A percentile compares a stretch with the other conserved stretches of the same genome.
These are phyloP conservation scores for Drosophila pachea DNA, from an alignment of 1,140 invertebrate species.

Conservation along the genomic window DNA sequence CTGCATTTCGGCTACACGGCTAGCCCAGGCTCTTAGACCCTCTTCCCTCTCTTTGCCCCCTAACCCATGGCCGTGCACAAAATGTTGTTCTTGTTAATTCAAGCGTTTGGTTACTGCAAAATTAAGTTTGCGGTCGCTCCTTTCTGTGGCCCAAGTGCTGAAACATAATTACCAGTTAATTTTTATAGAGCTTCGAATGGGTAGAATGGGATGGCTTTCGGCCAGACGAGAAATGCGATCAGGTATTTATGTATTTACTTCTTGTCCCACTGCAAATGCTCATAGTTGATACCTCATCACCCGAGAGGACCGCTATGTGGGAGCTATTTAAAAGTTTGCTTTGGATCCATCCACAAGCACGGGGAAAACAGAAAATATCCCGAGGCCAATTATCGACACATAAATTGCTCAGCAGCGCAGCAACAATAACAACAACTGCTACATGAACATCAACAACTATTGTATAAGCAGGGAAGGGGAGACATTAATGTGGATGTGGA, in stretches of 20 bases:
- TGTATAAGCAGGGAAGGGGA: conserved; percentile 1
- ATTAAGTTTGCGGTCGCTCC: conserved; percentile 60
- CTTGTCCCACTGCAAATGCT: too few species aligned
- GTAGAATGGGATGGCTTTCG: too few species aligned
- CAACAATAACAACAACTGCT: conserved; percentile 40
- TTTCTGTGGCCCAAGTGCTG: conserved; percentile 10
- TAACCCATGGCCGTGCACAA: background rate
- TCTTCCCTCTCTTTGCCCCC: background rate
- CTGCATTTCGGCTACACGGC: conserved; percentile 24
- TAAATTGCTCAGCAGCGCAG: conserved; percentile 33
- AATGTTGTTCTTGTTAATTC: conserved; percentile 70
- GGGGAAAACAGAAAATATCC: conserved; percentile 20
- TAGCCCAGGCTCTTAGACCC: conserved; percentile 36
- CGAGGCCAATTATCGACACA: conserved; percentile 52
- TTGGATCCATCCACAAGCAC: conserved; percentile 30
- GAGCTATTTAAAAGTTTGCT: background rate
- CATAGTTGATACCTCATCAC: too few species aligned
- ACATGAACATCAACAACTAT: conserved; percentile 3
- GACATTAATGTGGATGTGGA: conserved; percentile 2
- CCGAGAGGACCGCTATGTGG: too few species aligned
- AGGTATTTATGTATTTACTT: too few species aligned
- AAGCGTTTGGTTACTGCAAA: conserved; percentile 67
- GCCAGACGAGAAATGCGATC: too few species aligned
- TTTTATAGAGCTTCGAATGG: conserved; percentile 37
- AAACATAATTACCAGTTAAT: conserved; percentile 71